These are phyloP conservation scores for Tautogolabrus adspersus DNA, from an alignment of 2,113 vertebrate genomes.

Conservation along the genomic window DNA sequence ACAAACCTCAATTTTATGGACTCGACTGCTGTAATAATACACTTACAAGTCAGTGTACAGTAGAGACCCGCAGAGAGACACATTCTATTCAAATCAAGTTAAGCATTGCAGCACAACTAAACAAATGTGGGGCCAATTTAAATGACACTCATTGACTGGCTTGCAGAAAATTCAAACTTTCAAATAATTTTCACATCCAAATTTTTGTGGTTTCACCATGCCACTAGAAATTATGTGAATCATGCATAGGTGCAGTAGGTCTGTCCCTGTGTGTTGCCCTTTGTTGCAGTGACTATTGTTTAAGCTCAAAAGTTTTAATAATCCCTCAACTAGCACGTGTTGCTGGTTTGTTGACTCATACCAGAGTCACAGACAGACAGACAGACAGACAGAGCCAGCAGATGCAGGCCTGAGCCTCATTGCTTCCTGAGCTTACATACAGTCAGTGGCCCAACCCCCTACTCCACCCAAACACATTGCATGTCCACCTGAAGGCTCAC, in stretches of 20 bases:
- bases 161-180: background rate
- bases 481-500: slow-evolving; percentile 74
- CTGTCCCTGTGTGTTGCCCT: slow-evolving; percentile 21
- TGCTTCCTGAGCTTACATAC: slow-evolving; percentile 59
- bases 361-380: slow-evolving; percentile 51
- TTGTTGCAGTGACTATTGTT: slow-evolving; percentile 61
- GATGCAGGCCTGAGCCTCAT: slow-evolving; percentile 63
- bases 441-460: slow-evolving; percentile 39
- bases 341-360: slow-evolving; percentile 78
- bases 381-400: slow-evolving; percentile 38
- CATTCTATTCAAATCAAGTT: background rate
- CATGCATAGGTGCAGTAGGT: slow-evolving; percentile 1
- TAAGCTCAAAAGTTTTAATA: slow-evolving; percentile 67
- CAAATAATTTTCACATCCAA: background rate
- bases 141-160: background rate
- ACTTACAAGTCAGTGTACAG: background rate
- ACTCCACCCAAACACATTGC: slow-evolving; percentile 71
- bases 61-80: background rate
- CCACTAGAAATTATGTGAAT: slow-evolving; percentile 5
- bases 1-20: slow-evolving; percentile 19
- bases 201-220: background rate
- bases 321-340: slow-evolving; percentile 77
- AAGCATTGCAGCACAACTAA: background rate
- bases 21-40: slow-evolving; percentile 14
- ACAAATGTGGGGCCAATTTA: background rate